Base-by-base conservation (phyloP, 1,140 invertebrate species). In the Anoplolepis gracilipes region DNA sequence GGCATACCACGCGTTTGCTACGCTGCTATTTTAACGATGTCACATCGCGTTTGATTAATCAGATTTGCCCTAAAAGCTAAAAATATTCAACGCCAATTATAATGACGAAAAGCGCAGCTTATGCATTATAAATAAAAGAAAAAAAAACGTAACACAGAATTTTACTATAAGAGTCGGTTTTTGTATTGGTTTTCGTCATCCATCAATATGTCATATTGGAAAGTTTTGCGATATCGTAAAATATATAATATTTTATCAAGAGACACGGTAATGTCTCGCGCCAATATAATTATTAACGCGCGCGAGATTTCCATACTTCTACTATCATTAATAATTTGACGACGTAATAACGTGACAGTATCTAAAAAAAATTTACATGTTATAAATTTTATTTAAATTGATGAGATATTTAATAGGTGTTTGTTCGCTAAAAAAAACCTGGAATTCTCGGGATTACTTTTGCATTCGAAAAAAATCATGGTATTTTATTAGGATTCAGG, bases 31-130 rank as follows among this genome's bases (percentile, higher is more conserved):
- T 85, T 61, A 81, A 25, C n/a, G 25, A 3, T 36, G 4, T 59
- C 22, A 16, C 13, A 30, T 62, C 25, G 22, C 67, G 67, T 72
- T 39, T 46, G 69, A 82, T 85, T 79, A 75, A 87, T 79, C 36
- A 67, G 73, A 85, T 85, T 87, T 64, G 39, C 25, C 10, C 22
- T 19, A 64, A 22, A n/a, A 5, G 5, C 5, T 7, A 13, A 53
- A 73, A 77, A 11, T 78, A 33, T 36, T 11, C 28, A 65, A 67
- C 28, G 22, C 6, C 6, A 82, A 70, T 49, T 70, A 42, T 55
- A 28, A 11, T n/a, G 42, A 28, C 46, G 28, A 55, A 70, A 69
- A 33, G 55, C 10, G 28, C 25, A 33, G 19, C 10, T 22, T 72
- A 49, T 49, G 28, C 19, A 22, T n/a, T n/a, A n/a, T n/a, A 39